Percentiles rank a stretch among this genome's conserved stretches.
phyloP scores from a whole-genome alignment of 2,888 invertebrate species.

The Drosophila borealis region DNA sequence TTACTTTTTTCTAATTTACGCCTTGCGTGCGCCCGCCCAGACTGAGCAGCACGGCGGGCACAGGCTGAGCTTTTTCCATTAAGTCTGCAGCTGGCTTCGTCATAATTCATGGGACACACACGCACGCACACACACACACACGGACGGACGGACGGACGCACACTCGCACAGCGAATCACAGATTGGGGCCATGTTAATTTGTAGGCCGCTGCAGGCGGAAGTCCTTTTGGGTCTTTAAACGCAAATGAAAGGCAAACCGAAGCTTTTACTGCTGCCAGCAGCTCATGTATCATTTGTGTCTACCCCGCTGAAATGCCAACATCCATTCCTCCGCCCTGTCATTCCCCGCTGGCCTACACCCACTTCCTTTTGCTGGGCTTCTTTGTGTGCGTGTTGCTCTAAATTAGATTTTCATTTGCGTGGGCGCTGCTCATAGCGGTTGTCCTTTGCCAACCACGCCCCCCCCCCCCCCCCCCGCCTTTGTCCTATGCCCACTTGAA shows the following conservation, averaged over 20 bases:
- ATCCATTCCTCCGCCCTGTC: background rate
- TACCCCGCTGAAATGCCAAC: slow-evolving; percentile 3
- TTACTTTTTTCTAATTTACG: slow-evolving; percentile 71
- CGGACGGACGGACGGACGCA: slow-evolving; percentile 13
- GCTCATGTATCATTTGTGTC: slow-evolving; percentile 71
- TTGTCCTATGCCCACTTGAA: slow-evolving; percentile 31
- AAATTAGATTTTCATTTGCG: slow-evolving; percentile 75
- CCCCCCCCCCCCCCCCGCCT: background rate
- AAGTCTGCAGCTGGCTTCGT: slow-evolving; percentile 78
- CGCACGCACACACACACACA: slow-evolving; percentile 22
- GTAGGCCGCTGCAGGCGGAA: slow-evolving; percentile 74
- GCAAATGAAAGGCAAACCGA: slow-evolving; percentile 73
- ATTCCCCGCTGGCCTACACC: background rate
- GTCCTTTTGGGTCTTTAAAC: slow-evolving; percentile 78
- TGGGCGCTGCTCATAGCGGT: slow-evolving; percentile 30
- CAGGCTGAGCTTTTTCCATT: slow-evolving; percentile 66
- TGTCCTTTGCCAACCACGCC: slow-evolving; percentile 30
- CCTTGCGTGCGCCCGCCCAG: slow-evolving; percentile 49
- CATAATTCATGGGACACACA: slow-evolving; percentile 70
- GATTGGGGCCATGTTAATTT: slow-evolving; percentile 75
- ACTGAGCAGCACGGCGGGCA: slow-evolving; percentile 8
- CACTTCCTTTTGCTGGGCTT: slow-evolving; percentile 8
- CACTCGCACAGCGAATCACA: slow-evolving; percentile 41
- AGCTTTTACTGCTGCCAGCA: slow-evolving; percentile 71
- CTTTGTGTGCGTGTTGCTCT: slow-evolving; percentile 55